Base-by-base conservation (phyloP, 2,888 invertebrate genomes). In the Clostera curtula region DNA sequence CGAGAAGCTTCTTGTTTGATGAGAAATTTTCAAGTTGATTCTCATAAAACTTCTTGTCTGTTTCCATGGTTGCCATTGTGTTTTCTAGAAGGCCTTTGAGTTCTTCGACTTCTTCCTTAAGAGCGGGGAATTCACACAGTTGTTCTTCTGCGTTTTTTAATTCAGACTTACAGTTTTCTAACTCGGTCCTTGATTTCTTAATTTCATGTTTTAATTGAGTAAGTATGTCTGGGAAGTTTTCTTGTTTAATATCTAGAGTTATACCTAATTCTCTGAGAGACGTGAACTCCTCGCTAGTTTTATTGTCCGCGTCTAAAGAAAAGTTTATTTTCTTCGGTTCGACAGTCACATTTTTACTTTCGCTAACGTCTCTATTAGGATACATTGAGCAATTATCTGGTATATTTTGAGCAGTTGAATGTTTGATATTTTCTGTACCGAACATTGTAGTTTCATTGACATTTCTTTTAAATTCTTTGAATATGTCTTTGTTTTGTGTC, bases 1-100 rank as follows among this genome's bases (percentile, higher is more conserved):
- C 85, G 4, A 87, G 67, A 27, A 85, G 61, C 13, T 63, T 73
- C 28, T 87, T 87, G 20, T 85, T 86, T 0, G 77, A 79, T 1
- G 84, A 70, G 34, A 83, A 77, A 29, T 80, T 71, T 19, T 87
- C 87, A 11, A 86, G 52, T 36, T 87, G 86, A 27, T 79, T 82
- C 32, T 85, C 85, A 29, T 87, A 87, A 41, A 85, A 87, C 31
- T 80, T 73, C 36, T 86, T 87, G 37, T 87, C 87, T 2, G 75
- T 76, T 9, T 80, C 74, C 66, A 87, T 74, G 0, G 85, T 79
- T 2, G 76, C 76, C 58, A 85, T 75, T 0, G 82, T 84, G 24
- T 77, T 77, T 42, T 85, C 82, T 30, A 87, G 47, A 3, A 84
- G 54, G 7, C 64, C 58, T 49, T 85, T 84, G 1, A 80, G 49